These are phyloP conservation scores for Opisthograptis luteolata DNA, from an alignment of 2,888 invertebrate genomes.

Conservation along the genomic window DNA sequence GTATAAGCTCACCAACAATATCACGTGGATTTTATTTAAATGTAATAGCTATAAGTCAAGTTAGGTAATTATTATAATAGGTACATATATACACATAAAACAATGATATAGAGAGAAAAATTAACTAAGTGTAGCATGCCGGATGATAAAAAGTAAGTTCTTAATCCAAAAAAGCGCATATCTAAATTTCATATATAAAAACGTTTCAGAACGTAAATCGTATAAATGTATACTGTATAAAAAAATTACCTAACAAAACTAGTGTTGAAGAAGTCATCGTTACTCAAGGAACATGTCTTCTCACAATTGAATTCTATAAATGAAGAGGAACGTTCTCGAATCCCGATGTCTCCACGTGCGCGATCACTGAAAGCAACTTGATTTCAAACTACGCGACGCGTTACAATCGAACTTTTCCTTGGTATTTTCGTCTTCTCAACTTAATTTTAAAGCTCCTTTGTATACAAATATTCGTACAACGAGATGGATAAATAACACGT, in stretches of 20 bases:
- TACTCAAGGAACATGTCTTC: slow-evolving; percentile 7
- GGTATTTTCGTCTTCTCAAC: neutral
- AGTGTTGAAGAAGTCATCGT: slow-evolving; percentile 14
- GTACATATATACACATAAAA: too few relatives aligned
- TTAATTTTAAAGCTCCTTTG: neutral
- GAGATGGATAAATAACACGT: neutral
- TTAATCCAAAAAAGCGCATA: too few relatives aligned
- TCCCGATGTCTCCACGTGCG: slow-evolving; percentile 4
- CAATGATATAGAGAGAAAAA: too few relatives aligned
- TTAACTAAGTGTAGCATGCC: too few relatives aligned
- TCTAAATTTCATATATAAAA: too few relatives aligned
- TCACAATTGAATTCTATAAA: slow-evolving; percentile 11
- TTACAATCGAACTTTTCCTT: neutral
- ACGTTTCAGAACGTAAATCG: neutral
- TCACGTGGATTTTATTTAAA: too few relatives aligned
- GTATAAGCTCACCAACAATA: too few relatives aligned
- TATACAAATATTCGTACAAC: neutral
- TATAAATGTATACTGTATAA: too few relatives aligned
- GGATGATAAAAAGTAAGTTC: too few relatives aligned
- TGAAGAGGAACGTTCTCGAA: slow-evolving; percentile 6
- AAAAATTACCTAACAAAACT: neutral
- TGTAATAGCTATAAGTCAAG: too few relatives aligned
- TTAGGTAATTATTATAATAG: too few relatives aligned
- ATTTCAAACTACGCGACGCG: neutral
- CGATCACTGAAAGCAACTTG: neutral